Base-by-base conservation (phyloP, 1,140 invertebrate species). In the Anastrepha ludens region DNA sequence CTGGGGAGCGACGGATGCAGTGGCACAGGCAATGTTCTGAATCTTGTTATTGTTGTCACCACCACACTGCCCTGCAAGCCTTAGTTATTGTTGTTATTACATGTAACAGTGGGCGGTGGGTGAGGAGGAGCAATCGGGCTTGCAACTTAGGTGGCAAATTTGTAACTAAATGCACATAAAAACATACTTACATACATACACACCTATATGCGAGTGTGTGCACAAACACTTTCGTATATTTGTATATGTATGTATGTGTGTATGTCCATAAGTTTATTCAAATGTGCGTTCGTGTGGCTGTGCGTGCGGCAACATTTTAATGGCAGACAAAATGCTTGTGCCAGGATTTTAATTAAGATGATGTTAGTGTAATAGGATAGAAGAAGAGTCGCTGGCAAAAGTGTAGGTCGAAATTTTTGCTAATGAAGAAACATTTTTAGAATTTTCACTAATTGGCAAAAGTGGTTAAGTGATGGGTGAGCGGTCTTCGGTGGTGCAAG, bases 311-410 rank as follows among this genome's bases (percentile, higher is more conserved):
- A 39, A 87, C 64, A 85, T 74, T 86, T 86, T 62, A 86, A 86
- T 86, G 85, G 50, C 87, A 88, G 74, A 86, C 78, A 81, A 87
- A 70, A 88, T 87, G 87, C 81, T 86, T 86, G 87, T 91, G 90
- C 89, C 91, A 92, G 91, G 89, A 91, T 92, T 92, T 92, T 92
- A 92, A 92, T 92, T 92, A 92, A 91, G 91, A 92, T 90, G 91
- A 92, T 92, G 91, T 92, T 88, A 89, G 89, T 91, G 91, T 92
- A 92, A 91, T 92, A 92, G 91, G 91, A 90, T 92, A 90, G 91
- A 92, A 92, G 91, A 91, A 92, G 90, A 91, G 90, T 89, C 89
- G 87, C 89, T 90, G 90, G 88, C 64, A 92, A 92, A 92, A 92
- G 89, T 88, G 91, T 92, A 92, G 91, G 91, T 92, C 90, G 91